Evolutionary conservation across 2,797 vertebrate genomes (phyloP).

Genomic region (Esox masquinongy): DNA sequence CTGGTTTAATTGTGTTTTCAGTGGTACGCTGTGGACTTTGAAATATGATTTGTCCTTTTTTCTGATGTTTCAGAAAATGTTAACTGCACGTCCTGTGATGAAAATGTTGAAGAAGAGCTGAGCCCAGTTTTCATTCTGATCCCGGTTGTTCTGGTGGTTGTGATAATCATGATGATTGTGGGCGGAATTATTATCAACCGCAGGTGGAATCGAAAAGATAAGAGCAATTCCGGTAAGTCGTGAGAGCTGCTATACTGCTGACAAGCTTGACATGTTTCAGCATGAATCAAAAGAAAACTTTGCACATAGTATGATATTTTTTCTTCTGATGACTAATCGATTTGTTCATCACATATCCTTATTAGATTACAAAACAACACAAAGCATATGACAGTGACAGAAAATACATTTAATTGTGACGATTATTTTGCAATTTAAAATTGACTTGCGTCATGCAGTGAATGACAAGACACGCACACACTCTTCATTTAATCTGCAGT

Average conservation of each 20-base stretch:
- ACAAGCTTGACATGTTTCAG: background rate
- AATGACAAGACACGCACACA: no score
- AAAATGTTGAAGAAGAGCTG: rapidly evolving
- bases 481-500: no score
- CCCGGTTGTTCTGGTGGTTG: conserved; percentile 53
- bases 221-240: conserved; percentile 43
- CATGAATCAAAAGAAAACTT: background rate
- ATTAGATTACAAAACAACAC: no score
- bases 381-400: background rate
- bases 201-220: conserved; percentile 33
- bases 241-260: background rate
- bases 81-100: rapidly evolving
- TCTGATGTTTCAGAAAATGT: background rate
- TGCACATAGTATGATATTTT: no score
- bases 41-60: background rate
- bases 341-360: no score
- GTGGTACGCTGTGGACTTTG: no score
- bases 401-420: background rate
- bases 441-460: background rate
- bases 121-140: conserved; percentile 50
- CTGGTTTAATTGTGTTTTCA: no score
- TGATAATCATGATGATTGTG: conserved; percentile 53
- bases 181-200: conserved; percentile 48
- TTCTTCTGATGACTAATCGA: no score
- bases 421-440: background rate